Percentiles rank a stretch among this genome's conserved stretches.
Conservation (phyloP, 2,113 vertebrate genomes). For the Malurus elegans region DNA sequence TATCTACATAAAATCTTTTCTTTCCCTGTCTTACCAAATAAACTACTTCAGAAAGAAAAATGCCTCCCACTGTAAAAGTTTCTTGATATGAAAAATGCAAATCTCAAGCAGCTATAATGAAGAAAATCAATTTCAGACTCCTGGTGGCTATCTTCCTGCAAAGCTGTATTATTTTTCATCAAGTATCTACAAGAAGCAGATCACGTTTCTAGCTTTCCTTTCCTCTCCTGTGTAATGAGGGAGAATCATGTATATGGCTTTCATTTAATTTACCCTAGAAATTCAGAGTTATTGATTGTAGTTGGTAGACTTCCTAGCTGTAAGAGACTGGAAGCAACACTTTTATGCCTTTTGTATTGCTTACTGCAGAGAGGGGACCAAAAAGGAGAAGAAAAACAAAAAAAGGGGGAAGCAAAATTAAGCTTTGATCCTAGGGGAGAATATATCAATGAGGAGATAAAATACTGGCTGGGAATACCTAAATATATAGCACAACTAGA, state of each 20-base stretch:
- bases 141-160: slow-evolving; percentile 15
- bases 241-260: slow-evolving; percentile 26
- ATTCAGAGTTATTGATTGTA: slow-evolving; percentile 52
- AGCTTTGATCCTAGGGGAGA: neutral
- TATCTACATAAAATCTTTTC: neutral
- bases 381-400: neutral
- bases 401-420: neutral
- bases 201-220: slow-evolving; percentile 13
- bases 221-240: slow-evolving; percentile 41
- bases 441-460: neutral
- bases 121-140: slow-evolving; percentile 28
- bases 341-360: slow-evolving; percentile 1
- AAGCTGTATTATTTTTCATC: slow-evolving; percentile 54
- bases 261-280: slow-evolving; percentile 54
- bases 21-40: neutral
- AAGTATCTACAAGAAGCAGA: slow-evolving; percentile 20
- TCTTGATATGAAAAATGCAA: slow-evolving; percentile 20
- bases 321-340: neutral
- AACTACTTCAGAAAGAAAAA: neutral
- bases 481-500: neutral
- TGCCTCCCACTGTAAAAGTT: neutral
- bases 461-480: neutral
- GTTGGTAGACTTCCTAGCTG: slow-evolving; percentile 21
- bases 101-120: slow-evolving; percentile 23
- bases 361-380: neutral